Evolutionary conservation across 1,140 invertebrate genomes (phyloP).

Genomic region (Heterodera carotae): DNA sequence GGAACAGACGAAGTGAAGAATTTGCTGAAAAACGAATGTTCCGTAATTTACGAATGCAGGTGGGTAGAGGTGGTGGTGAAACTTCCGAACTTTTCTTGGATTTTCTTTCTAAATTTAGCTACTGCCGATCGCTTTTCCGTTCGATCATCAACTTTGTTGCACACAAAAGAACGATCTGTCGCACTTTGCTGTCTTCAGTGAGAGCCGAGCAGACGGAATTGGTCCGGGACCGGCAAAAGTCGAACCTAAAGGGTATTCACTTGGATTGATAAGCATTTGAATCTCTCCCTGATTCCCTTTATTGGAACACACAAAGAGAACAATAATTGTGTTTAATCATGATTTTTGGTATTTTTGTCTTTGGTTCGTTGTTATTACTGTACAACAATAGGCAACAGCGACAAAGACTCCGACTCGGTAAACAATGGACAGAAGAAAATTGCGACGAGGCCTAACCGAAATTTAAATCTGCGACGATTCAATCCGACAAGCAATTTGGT

Average conservation of each 20-base stretch:
- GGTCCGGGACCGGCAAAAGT: conserved; percentile 17
- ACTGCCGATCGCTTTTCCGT: conserved; percentile 36
- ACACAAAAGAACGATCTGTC: conserved; percentile 43
- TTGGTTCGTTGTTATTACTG: not conserved
- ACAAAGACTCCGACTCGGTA: not conserved
- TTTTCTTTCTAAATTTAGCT: conserved; percentile 19
- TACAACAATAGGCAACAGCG: not conserved
- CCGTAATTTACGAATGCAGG: conserved; percentile 39
- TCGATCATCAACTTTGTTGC: conserved; percentile 40
- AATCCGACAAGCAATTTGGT: conserved; percentile 28
- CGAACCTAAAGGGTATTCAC: conserved; percentile 24
- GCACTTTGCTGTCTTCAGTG: conserved; percentile 29
- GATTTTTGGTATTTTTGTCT: not conserved
- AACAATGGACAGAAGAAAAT: not conserved
- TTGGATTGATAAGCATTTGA: no score
- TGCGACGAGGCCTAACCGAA: not conserved
- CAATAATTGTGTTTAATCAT: no score
- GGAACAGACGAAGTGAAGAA: conserved; percentile 42
- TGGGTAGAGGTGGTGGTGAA: conserved; percentile 4
- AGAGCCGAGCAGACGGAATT: conserved; percentile 24
- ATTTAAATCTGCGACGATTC: conserved; percentile 20
- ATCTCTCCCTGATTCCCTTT: no score
- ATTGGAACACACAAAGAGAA: no score
- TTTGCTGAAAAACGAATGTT: conserved; percentile 40
- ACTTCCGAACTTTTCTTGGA: conserved; percentile 11